Evolutionary conservation across 2,113 vertebrate genomes (phyloP), one percentile per base, ranked within the genome.

Genomic region (Eclectus roratus): DNA sequence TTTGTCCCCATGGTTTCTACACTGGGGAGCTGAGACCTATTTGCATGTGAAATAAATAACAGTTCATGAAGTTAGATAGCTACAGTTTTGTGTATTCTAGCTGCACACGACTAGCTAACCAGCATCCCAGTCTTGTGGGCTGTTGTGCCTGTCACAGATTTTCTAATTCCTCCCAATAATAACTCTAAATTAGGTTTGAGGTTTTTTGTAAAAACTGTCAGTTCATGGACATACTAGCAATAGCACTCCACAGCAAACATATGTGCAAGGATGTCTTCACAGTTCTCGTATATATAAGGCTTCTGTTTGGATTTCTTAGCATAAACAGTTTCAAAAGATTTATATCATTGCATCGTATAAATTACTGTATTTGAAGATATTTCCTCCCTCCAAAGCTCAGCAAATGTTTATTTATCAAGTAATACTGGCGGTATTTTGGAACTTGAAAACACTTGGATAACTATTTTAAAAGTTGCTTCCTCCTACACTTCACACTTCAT

Each of bases 281-380:
- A 85, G 49, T 60, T 91, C 79, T 80, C 82, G 39, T 95, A 66
- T 93, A 91, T 65, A 44, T 49, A 72, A 94, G 39, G 18, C 39
- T 89, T 91, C 64, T 77, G 24, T 88, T 93, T 88, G 56, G 63
- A 80, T 89, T 82, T 88, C 64, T 91, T 88, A 56, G 20, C 53
- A 85, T 93, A 89, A 96, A 96, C 74, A 85, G 17, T 83, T 95
- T 83, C 11, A 29, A 85, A 91, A 91, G 11, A 85, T 89, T 93
- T 88, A 83, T 91, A n/a, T 82, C 72, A 33, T 46, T 88, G 39
- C 21, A 60, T 64, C 0, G 0, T 55, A 49, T 47, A 71, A 80
- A 89, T 85, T 80, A 80, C 58, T 2, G 2, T 63, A 60, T 55
- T 65, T 80, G 64, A 88, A 76, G 46, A 82, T 65, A 85, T 24